Conservation (phyloP, 2,113 vertebrate genomes). For the Parus major region DNA sequence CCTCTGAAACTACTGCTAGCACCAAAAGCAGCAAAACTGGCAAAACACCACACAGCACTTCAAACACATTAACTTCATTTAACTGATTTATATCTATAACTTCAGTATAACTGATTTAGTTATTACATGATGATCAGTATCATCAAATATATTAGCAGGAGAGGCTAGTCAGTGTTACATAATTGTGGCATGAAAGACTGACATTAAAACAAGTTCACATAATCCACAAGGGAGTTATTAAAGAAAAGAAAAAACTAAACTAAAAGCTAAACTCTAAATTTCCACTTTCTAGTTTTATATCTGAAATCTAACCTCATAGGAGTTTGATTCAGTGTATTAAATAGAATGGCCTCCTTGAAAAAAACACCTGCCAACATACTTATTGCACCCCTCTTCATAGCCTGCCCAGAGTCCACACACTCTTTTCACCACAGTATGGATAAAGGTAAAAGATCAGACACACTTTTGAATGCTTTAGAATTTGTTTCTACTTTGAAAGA, state of each 20-base stretch:
- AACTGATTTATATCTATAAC: background rate
- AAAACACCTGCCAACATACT: background rate
- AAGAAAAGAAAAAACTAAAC: background rate
- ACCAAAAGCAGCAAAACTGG: background rate
- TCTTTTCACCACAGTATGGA: background rate
- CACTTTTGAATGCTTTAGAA: background rate
- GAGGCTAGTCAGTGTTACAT: background rate
- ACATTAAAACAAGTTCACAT: background rate
- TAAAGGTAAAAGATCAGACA: background rate
- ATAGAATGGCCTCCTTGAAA: background rate
- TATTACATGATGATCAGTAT: background rate
- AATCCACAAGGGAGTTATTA: background rate
- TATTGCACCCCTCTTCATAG: background rate
- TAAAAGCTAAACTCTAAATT: background rate
- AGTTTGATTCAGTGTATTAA: background rate
- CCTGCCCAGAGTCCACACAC: accelerated
- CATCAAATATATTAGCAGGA: background rate
- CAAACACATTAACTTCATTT: background rate
- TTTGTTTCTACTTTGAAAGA: background rate
- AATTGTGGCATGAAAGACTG: background rate
- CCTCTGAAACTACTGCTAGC: background rate
- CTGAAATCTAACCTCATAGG: background rate
- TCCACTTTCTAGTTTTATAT: background rate
- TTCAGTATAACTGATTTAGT: too few species aligned
- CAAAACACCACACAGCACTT: background rate